phyloP scores from a whole-genome alignment of 2,888 invertebrate genomes.

The Pristionchus fissidentatus region DNA sequence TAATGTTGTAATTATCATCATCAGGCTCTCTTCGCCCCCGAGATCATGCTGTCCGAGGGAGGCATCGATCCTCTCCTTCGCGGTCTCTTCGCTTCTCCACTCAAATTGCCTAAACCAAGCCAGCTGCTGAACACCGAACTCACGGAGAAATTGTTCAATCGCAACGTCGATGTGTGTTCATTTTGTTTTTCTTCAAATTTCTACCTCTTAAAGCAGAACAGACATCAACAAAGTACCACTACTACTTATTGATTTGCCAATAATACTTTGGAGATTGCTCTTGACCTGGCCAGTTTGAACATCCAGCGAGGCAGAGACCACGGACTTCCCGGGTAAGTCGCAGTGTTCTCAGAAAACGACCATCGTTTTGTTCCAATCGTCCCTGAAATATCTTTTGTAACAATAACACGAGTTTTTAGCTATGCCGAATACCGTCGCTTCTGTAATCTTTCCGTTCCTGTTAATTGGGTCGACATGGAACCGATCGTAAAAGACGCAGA shows the following conservation, averaged over 20 bases:
- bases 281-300: conserved; percentile 95
- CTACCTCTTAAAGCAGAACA: background rate
- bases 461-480: conserved; percentile 88
- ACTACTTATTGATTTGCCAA: background rate
- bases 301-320: conserved; percentile 95
- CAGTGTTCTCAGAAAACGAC: background rate
- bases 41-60: conserved; percentile 94
- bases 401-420: conserved; percentile 49
- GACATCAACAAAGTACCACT: too few species aligned
- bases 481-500: conserved; percentile 83
- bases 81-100: conserved; percentile 86
- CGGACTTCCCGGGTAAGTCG: conserved; percentile 82
- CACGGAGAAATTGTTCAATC: conserved; percentile 87
- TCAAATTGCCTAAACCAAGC: conserved; percentile 84
- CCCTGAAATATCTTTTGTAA: too few species aligned
- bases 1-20: background rate
- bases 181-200: background rate
- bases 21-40: conserved; percentile 94
- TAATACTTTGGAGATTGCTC: conserved; percentile 82
- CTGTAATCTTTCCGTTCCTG: conserved; percentile 87
- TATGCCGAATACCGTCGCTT: conserved; percentile 89
- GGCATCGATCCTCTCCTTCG: conserved; percentile 95
- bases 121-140: conserved; percentile 93
- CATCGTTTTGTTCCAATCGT: background rate
- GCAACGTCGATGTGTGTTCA: conserved; percentile 14